Conservation (phyloP, 2,113 vertebrate genomes). For the Aspiorhynchus laticeps region DNA sequence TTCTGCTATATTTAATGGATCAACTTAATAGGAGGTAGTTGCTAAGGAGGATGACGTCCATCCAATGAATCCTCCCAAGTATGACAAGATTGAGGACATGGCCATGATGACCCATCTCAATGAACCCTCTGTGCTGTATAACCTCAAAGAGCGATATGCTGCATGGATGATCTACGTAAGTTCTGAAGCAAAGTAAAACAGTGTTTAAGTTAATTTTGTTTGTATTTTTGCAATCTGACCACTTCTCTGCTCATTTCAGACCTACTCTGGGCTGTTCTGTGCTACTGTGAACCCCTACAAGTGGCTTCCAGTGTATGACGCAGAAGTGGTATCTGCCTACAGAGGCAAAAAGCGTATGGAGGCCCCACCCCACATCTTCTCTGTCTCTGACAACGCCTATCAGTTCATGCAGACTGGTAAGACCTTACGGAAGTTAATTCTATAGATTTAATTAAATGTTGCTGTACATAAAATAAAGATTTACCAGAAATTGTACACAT, state of each 20-base stretch:
- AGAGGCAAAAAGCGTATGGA: too few species aligned
- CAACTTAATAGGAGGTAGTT: conserved; percentile 51
- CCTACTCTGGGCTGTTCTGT: conserved; percentile 87
- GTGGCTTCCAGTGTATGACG: conserved; percentile 85
- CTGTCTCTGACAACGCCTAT: too few species aligned
- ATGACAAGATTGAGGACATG: conserved; percentile 81
- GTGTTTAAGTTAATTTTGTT: background rate
- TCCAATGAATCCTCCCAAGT: conserved; percentile 79
- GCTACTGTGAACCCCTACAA: conserved; percentile 88
- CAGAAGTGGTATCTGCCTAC: too few species aligned
- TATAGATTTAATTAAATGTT: too few species aligned
- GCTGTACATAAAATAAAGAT: too few species aligned
- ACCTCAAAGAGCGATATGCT: conserved; percentile 85
- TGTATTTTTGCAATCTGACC: background rate
- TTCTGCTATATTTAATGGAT: background rate
- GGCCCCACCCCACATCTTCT: too few species aligned
- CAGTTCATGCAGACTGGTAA: too few species aligned
- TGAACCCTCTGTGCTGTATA: conserved; percentile 80
- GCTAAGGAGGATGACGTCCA: conserved; percentile 77
- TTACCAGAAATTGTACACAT: too few species aligned
- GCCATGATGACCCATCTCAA: conserved; percentile 85
- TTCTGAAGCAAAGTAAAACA: background rate
- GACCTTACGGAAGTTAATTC: too few species aligned
- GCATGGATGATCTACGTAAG: conserved; percentile 86
- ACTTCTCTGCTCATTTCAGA: conserved; percentile 66